A percentile compares a stretch with the other conserved stretches of the same genome.
Conservation (phyloP, 2,797 vertebrate genomes). For the Limnodromus scolopaceus region DNA sequence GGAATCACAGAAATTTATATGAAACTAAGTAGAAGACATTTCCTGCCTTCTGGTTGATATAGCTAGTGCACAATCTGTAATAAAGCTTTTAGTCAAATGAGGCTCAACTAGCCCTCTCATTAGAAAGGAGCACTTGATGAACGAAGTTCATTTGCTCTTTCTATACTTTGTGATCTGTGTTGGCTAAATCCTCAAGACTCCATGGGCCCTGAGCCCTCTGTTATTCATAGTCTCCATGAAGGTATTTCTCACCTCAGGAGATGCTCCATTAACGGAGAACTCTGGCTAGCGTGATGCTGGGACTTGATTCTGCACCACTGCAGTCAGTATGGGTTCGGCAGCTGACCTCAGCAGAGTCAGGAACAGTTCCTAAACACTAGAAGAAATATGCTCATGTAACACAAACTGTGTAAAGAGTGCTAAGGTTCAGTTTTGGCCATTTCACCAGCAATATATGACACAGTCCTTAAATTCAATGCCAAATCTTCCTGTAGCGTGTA, state of each 20-base stretch:
- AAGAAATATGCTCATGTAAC: not conserved
- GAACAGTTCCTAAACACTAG: not conserved
- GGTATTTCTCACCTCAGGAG: not conserved
- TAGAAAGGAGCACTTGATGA: not conserved
- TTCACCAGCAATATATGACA: not conserved
- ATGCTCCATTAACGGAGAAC: not conserved
- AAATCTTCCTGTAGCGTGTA: not conserved
- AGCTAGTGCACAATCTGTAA: not conserved
- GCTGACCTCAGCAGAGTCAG: not conserved
- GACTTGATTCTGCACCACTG: not conserved
- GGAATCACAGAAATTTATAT: not conserved
- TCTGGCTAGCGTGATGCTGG: not conserved
- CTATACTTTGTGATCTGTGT: not conserved
- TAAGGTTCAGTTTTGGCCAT: not conserved
- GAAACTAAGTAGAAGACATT: not conserved
- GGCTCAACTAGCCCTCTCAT: not conserved
- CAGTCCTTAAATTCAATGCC: not conserved
- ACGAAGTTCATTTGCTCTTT: not conserved
- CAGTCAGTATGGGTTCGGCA: not conserved
- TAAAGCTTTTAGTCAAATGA: conserved; percentile 40
- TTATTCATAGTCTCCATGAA: not conserved
- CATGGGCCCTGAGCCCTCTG: not conserved
- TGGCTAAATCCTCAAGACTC: not conserved
- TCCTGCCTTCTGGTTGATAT: not conserved
- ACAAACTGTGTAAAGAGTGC: not conserved